Percentiles rank a stretch among this genome's conserved stretches.
Evolutionary conservation across 1,140 invertebrate genomes (phyloP).

Genomic region (Drosophila nigromelanica): DNA sequence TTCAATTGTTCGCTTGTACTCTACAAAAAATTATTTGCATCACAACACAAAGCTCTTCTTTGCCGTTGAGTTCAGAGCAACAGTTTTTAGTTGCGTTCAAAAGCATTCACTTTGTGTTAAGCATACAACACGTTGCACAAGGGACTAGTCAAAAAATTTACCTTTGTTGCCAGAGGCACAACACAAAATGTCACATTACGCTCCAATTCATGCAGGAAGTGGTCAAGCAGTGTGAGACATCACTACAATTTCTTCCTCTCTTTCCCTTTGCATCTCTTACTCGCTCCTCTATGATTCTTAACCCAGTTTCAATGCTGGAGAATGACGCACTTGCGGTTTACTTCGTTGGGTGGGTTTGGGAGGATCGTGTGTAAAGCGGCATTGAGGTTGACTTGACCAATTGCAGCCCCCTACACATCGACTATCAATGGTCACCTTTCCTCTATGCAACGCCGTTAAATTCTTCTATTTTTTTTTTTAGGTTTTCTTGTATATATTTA

Average conservation of each 20-base stretch:
- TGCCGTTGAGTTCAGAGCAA: no score
- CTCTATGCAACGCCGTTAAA: constrained; percentile 53
- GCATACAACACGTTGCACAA: constrained; percentile 59
- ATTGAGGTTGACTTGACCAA: constrained; percentile 11
- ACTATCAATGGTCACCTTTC: constrained; percentile 44
- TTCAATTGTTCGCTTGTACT: no score
- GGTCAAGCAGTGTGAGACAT: constrained; percentile 46
- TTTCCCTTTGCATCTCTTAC: constrained; percentile 4
- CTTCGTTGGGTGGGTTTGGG: constrained; percentile 1
- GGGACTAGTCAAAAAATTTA: constrained; percentile 24
- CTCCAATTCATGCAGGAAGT: constrained; percentile 77
- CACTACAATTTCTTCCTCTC: not conserved
- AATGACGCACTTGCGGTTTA: constrained; percentile 8
- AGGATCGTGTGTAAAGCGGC: not conserved
- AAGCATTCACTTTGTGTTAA: constrained; percentile 54
- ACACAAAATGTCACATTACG: constrained; percentile 77
- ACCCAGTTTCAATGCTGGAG: constrained; percentile 53
- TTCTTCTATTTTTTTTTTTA: constrained; percentile 39
- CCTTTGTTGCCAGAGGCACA: constrained; percentile 39
- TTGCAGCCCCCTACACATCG: not conserved
- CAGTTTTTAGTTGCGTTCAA: constrained; percentile 1
- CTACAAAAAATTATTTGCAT: no score
- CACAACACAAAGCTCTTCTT: no score
- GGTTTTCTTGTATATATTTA: constrained; percentile 28
- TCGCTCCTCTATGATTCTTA: constrained; percentile 60